Percentiles rank a stretch among this genome's conserved stretches.
Evolutionary conservation across 2,113 vertebrate genomes (phyloP).

Genomic region (human): DNA sequence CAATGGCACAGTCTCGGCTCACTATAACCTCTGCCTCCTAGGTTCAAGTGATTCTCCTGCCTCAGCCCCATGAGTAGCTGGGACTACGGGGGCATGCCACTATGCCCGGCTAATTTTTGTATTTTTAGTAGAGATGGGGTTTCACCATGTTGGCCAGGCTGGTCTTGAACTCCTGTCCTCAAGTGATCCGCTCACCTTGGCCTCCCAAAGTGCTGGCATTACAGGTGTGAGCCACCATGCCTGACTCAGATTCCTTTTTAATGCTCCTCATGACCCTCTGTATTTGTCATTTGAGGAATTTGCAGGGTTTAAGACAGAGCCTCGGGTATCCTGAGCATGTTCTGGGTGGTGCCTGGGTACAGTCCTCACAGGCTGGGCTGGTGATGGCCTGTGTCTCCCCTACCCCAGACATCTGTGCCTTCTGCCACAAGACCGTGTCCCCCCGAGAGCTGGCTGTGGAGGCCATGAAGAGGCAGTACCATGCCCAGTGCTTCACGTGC

Average conservation of each 20-base stretch:
- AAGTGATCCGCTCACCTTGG: not conserved
- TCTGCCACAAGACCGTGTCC: conserved; percentile 92
- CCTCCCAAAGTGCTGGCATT: not conserved
- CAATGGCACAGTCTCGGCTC: not conserved
- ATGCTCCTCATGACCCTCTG: not conserved
- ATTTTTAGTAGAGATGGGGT: not conserved
- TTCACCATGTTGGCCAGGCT: not conserved
- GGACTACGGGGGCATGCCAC: too few species aligned
- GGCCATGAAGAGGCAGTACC: conserved; percentile 93
- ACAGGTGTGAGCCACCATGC: not conserved
- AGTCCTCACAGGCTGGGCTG: too few species aligned
- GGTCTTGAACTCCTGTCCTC: not conserved
- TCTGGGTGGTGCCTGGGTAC: not conserved
- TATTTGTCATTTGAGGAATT: not conserved
- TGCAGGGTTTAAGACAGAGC: not conserved
- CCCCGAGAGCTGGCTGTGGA: conserved; percentile 85
- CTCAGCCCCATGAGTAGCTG: not conserved
- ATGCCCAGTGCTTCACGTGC: conserved; percentile 93
- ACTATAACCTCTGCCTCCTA: not conserved
- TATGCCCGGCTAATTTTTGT: not conserved
- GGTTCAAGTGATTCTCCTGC: not conserved
- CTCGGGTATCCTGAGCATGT: accelerated
- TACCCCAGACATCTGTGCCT: conserved; percentile 91
- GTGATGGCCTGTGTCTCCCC: accelerated
- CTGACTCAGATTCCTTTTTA: not conserved